A percentile compares a stretch with the other conserved stretches of the same genome.
These are phyloP conservation scores for Drosophila lacertosa DNA, from an alignment of 1,140 invertebrate species.

Conservation along the genomic window DNA sequence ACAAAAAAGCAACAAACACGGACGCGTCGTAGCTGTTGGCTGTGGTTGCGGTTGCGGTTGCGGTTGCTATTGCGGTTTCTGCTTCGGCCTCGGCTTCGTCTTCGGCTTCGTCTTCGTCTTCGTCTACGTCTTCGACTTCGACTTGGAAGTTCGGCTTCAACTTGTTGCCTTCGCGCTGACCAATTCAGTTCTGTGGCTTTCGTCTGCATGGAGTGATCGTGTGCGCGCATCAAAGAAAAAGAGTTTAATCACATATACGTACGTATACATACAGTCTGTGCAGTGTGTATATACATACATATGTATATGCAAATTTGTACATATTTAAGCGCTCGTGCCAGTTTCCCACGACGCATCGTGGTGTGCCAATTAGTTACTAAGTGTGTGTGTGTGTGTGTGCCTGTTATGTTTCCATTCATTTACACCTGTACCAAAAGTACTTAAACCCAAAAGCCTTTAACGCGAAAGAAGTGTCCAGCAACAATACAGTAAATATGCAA, in stretches of 20 bases:
- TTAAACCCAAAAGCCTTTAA: too few relatives aligned
- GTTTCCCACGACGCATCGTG: constrained; percentile 12
- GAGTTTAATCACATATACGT: not conserved
- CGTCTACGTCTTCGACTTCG: not conserved
- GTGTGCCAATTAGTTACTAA: not conserved
- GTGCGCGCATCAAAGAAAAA: constrained; percentile 30
- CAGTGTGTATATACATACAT: constrained; percentile 3
- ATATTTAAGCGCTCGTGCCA: constrained; percentile 13
- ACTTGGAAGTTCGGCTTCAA: constrained; percentile 22
- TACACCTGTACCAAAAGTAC: too few relatives aligned
- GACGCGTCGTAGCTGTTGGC: constrained; percentile 1
- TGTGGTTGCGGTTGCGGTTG: too few relatives aligned
- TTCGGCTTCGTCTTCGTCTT: not conserved
- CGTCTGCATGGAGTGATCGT: constrained; percentile 56
- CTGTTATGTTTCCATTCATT: too few relatives aligned
- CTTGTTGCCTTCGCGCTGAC: constrained; percentile 44
- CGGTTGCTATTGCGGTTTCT: too few relatives aligned
- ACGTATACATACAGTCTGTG: constrained; percentile 3
- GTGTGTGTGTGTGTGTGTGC: too few relatives aligned
- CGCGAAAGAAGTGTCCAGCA: too few relatives aligned
- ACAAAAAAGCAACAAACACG: not conserved
- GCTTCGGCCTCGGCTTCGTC: not conserved
- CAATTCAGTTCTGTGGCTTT: constrained; percentile 64
- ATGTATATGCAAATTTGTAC: not conserved
- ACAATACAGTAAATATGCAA: too few relatives aligned